Conservation (phyloP, 37 sponge, comb jelly and placozoan species). For the Halichondria panicea region DNA sequence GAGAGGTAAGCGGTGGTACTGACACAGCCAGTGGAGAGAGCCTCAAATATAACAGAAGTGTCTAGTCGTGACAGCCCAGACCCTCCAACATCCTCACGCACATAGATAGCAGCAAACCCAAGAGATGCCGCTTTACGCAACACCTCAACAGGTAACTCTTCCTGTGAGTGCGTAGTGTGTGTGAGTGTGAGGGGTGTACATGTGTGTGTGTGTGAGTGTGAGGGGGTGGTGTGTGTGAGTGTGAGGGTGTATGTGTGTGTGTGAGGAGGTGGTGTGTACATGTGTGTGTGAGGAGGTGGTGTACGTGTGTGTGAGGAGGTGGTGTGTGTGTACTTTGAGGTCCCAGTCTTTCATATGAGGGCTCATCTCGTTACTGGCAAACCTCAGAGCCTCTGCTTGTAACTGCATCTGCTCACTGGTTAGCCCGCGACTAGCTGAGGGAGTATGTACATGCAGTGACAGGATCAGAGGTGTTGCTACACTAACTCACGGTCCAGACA, state of each 20-base stretch:
- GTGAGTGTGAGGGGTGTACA: too few species aligned
- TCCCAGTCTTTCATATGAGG: conserved; percentile 88
- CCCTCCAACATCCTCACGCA: conserved; percentile 78
- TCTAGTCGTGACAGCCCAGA: conserved; percentile 85
- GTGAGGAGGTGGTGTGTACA: neutral
- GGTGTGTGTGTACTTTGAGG: conserved; percentile 47
- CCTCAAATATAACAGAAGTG: conserved; percentile 91
- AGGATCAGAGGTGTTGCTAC: too few species aligned
- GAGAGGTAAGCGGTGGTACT: conserved; percentile 96
- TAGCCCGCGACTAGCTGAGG: too few species aligned
- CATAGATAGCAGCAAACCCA: conserved; percentile 92
- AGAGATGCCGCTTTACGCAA: conserved; percentile 83
- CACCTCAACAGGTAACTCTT: conserved; percentile 85
- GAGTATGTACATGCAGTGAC: too few species aligned
- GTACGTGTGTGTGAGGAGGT: neutral
- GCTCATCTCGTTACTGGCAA: conserved; percentile 81
- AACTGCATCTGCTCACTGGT: conserved; percentile 75
- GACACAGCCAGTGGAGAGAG: conserved; percentile 93
- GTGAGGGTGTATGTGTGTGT: neutral
- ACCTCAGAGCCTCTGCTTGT: conserved; percentile 70
- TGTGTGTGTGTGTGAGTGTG: neutral
- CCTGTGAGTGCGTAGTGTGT: conserved; percentile 38
- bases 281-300: neutral
- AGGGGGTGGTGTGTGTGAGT: neutral
- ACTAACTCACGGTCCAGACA: too few species aligned